Evolutionary conservation across 2,797 vertebrate genomes (phyloP), one percentile per base, ranked within the genome.

Genomic region (Siniperca obscura): DNA sequence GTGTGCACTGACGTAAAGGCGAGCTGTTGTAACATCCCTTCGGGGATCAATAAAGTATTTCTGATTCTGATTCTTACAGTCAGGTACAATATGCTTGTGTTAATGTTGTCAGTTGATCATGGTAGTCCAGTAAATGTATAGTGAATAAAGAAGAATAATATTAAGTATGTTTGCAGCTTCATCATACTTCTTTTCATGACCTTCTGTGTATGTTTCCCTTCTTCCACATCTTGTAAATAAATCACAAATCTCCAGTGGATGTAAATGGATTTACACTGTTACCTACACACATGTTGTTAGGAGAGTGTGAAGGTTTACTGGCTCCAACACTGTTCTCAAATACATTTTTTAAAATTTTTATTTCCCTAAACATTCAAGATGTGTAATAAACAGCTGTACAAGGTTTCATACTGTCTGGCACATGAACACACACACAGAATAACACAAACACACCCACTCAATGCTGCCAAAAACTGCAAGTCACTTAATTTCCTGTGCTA

Each of bases 401-500:
- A 11, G 7, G 6, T 64, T 53, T 53, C 40, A 17, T n/a, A 76
- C 7, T 25, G 21, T 56, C 48, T 53, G 12, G 34, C 21, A 57
- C 16, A 25, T 36, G 12, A 10, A 30, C 21, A 82, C 50, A 60
- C 21, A 42, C 53, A 52, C 16, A 34, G 6, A 38, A 62, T 44
- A 30, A 69, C 42, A 34, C 64, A 61, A 7, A 53, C 42, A 30
- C n/a, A 64, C 30, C 17, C 9, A 55, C 48, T 55, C 17, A 9
- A 8, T 17, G 34, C 40, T 22, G 0, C 7, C 16, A 65, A 40
- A 65, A 60, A 53, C 19, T 3, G 4, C 19, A 62, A 67, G 62
- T 60, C 17, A 30, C 55, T 78, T 62, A 14, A 78, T 78, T 78
- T 78, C 76, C 57, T 36, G 67, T 44, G 36, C 7, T 46, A 25